A percentile compares a stretch with the other conserved stretches of the same genome.
These are phyloP conservation scores for Alligator sinensis DNA, from an alignment of 2,113 vertebrate genomes.

Conservation along the genomic window DNA sequence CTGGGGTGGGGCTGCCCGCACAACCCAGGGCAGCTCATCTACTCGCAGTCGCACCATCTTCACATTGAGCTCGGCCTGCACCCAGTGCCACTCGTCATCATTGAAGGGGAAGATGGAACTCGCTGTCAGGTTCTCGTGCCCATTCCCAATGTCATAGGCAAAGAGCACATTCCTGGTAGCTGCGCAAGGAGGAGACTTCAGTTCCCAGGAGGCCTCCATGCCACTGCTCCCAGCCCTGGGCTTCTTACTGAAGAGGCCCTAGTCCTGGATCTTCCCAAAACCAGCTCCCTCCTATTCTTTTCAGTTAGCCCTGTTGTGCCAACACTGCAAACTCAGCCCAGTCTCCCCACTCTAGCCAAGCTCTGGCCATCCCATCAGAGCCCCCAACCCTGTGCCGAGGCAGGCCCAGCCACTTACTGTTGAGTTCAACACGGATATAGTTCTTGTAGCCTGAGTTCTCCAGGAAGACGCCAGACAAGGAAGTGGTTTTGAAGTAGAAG, in stretches of 20 bases:
- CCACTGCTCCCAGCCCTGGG: not conserved
- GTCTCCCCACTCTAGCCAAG: fast-evolving
- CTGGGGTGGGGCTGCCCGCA: constrained; percentile 88
- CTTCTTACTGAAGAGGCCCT: not conserved
- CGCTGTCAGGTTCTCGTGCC: constrained; percentile 90
- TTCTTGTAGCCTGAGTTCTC: constrained; percentile 88
- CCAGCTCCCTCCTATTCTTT: not conserved
- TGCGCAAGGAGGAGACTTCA: constrained; percentile 33
- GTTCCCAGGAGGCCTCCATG: not conserved
- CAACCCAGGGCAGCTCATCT: constrained; percentile 91
- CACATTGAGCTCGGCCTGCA: constrained; percentile 94
- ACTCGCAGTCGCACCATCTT: constrained; percentile 93
- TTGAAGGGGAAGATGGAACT: constrained; percentile 85
- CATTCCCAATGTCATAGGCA: constrained; percentile 93
- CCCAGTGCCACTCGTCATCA: constrained; percentile 95
- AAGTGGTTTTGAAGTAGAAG: constrained; percentile 97
- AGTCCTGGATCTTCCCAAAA: not conserved
- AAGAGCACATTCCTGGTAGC: constrained; percentile 90
- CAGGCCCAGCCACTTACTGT: constrained; percentile 81
- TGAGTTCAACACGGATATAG: constrained; percentile 93
- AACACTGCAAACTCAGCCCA: fast-evolving
- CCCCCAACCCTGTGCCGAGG: not conserved
- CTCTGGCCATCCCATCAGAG: no score
- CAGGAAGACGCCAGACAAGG: constrained; percentile 89
- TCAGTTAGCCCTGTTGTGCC: not conserved